phyloP scores from a whole-genome alignment of 1,140 invertebrate genomes.

The Drosophila willistoni region DNA sequence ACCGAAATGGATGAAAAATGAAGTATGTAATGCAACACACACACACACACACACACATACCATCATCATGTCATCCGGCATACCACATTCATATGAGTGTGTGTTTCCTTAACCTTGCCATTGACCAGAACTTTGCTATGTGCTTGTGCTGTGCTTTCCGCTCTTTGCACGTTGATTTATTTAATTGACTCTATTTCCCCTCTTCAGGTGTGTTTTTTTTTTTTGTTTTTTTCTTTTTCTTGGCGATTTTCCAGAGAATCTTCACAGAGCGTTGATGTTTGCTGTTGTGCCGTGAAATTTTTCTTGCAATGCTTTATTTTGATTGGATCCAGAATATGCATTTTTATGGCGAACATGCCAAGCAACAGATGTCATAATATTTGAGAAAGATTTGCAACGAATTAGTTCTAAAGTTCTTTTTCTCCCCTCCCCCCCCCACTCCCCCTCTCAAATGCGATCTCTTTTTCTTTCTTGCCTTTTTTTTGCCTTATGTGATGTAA shows the following conservation, averaged over 20 bases:
- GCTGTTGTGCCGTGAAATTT: constrained; percentile 8
- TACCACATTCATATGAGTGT: not conserved
- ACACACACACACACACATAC: too few species aligned
- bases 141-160: constrained; percentile 9
- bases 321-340: constrained; percentile 19
- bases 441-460: not conserved
- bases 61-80: constrained; percentile 18
- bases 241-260: constrained; percentile 17
- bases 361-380: constrained; percentile 18
- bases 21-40: constrained; percentile 13
- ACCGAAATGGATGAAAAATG: constrained; percentile 14
- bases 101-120: constrained; percentile 16
- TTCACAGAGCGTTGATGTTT: constrained; percentile 7
- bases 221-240: not conserved
- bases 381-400: constrained; percentile 11
- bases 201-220: not conserved
- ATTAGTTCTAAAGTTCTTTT: constrained; percentile 4
- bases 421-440: too few species aligned
- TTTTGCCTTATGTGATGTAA: not conserved
- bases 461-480: not conserved
- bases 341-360: constrained; percentile 14
- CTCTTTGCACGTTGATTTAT: constrained; percentile 20
- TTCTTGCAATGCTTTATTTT: constrained; percentile 15
- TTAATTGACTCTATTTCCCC: constrained; percentile 23
- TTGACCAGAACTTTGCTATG: constrained; percentile 1